Evolutionary conservation across 1,140 invertebrate genomes (phyloP).

Genomic region (Drosophila pachea): DNA sequence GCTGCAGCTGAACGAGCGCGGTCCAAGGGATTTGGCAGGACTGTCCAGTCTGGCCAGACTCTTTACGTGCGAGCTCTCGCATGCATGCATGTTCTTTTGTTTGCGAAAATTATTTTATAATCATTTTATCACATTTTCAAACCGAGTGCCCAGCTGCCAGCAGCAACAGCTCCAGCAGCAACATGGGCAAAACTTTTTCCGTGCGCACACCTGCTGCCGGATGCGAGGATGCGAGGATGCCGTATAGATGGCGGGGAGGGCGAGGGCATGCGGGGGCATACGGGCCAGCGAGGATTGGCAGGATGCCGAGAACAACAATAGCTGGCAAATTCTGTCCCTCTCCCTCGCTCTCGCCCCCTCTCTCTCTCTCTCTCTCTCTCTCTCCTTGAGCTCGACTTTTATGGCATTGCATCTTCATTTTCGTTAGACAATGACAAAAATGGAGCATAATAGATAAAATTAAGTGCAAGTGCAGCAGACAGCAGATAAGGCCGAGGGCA

Average conservation of each 20-base stretch:
- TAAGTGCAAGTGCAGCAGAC: constrained; percentile 74
- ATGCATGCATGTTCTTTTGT: constrained; percentile 55
- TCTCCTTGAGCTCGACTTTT: constrained; percentile 51
- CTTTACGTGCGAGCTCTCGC: constrained; percentile 40
- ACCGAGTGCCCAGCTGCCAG: constrained; percentile 46
- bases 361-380: constrained; percentile 11
- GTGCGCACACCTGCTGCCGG: constrained; percentile 64
- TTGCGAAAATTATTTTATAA: constrained; percentile 75
- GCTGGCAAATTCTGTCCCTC: no score
- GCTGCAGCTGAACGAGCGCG: constrained; percentile 24
- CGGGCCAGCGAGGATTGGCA: background rate
- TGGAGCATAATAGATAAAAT: constrained; percentile 73
- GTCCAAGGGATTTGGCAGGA: background rate
- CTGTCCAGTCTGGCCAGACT: background rate
- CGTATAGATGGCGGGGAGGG: no score
- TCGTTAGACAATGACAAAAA: constrained; percentile 73
- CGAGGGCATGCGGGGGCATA: background rate
- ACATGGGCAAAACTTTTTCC: constrained; percentile 41
- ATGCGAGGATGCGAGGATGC: no score
- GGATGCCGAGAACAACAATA: constrained; percentile 30
- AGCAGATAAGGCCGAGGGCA: constrained; percentile 18
- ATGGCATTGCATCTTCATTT: constrained; percentile 75
- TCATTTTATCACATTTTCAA: constrained; percentile 75
- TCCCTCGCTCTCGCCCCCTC: constrained; percentile 14
- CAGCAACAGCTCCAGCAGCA: constrained; percentile 27